Conservation (phyloP, 64 coral and sea anemone genomes). For the Cladopsammia gracilis region DNA sequence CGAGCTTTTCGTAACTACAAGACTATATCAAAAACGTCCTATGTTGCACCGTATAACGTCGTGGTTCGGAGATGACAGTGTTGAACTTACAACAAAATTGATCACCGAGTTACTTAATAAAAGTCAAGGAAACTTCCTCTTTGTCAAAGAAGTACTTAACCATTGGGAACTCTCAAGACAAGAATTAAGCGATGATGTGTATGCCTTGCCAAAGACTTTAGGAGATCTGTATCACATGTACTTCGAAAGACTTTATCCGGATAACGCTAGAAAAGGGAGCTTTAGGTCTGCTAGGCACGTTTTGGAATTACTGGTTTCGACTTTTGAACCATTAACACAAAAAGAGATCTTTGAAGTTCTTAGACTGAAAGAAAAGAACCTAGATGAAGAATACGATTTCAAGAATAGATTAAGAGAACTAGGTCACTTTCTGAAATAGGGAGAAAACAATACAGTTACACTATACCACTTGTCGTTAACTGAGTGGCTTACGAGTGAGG, state of each 20-base stretch:
- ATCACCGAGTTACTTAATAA: constrained; percentile 6
- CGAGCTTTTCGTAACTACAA: constrained; percentile 9
- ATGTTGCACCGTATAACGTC: background rate
- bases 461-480: constrained; percentile 61
- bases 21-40: constrained; percentile 4
- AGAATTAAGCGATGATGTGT: background rate
- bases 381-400: constrained; percentile 53
- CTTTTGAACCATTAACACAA: constrained; percentile 29
- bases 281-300: constrained; percentile 43
- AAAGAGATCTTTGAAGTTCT: constrained; percentile 30
- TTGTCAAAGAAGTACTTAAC: constrained; percentile 57
- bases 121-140: constrained; percentile 77
- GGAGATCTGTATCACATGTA: constrained; percentile 45
- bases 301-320: constrained; percentile 66
- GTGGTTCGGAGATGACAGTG: background rate
- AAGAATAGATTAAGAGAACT: constrained; percentile 30
- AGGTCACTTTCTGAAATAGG: constrained; percentile 35
- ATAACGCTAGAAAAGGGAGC: background rate
- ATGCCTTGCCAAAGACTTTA: constrained; percentile 28
- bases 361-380: background rate
- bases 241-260: constrained; percentile 43
- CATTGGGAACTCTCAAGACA: background rate
- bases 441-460: background rate
- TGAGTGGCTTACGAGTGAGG: constrained; percentile 62
- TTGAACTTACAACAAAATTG: background rate